Conservation (phyloP, 2,797 vertebrate genomes). For the Rhadinocentrus ornatus region DNA sequence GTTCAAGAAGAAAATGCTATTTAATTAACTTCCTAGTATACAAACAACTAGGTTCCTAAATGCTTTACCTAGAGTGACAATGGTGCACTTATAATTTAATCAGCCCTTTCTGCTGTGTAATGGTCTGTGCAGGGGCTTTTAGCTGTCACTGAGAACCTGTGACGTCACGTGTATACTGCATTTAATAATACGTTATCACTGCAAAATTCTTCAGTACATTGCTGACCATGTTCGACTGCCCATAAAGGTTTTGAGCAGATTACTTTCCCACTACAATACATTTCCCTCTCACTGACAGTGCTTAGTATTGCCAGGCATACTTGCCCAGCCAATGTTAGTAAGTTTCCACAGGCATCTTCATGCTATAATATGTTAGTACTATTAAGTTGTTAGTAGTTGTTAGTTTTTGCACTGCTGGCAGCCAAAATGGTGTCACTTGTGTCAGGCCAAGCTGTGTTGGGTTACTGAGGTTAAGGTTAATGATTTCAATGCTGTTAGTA, state of each 20-base stretch:
- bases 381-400: slow-evolving; percentile 70
- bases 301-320: slow-evolving; percentile 47
- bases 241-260: slow-evolving; percentile 42
- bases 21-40: slow-evolving; percentile 35
- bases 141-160: slow-evolving; percentile 39
- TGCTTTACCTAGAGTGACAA: slow-evolving; percentile 38
- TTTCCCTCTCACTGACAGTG: slow-evolving; percentile 44
- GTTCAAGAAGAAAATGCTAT: slow-evolving; percentile 21
- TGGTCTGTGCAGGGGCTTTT: slow-evolving; percentile 47
- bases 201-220: slow-evolving; percentile 52
- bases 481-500: slow-evolving; percentile 75
- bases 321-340: slow-evolving; percentile 71
- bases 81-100: slow-evolving; percentile 42
- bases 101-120: slow-evolving; percentile 42
- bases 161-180: slow-evolving; percentile 55
- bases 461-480: slow-evolving; percentile 90
- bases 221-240: slow-evolving; percentile 43
- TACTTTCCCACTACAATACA: slow-evolving; percentile 37
- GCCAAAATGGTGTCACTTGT: slow-evolving; percentile 64
- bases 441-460: slow-evolving; percentile 69
- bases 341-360: slow-evolving; percentile 65
- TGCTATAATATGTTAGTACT: slow-evolving; percentile 72
- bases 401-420: slow-evolving; percentile 68
- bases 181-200: slow-evolving; percentile 44
- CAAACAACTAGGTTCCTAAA: slow-evolving; percentile 32